Evolutionary conservation across 2,113 vertebrate species (phyloP).

Genomic region (Neodon shergylaensis): DNA sequence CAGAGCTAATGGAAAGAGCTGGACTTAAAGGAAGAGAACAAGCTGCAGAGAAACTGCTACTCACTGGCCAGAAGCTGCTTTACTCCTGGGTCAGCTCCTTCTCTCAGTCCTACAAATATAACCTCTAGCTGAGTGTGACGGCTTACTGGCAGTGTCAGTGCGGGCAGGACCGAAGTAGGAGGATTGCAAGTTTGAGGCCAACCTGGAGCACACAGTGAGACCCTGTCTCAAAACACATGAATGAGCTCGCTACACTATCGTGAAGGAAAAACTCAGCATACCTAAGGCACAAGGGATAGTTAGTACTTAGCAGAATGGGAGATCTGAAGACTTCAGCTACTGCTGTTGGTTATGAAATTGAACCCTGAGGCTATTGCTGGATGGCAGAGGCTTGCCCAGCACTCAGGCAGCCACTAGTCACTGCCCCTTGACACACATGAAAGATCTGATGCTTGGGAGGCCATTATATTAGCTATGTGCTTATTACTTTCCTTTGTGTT

Average conservation of each 20-base stretch:
- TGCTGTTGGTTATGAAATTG: neutral
- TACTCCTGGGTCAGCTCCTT: neutral
- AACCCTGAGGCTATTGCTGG: neutral
- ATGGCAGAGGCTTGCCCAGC: neutral
- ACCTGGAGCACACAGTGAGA: neutral
- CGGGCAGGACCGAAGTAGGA: neutral
- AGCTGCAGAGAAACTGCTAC: neutral
- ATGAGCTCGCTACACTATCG: neutral
- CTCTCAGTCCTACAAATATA: neutral
- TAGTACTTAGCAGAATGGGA: neutral
- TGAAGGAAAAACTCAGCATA: neutral
- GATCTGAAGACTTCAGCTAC: neutral
- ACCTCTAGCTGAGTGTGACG: neutral
- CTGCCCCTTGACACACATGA: neutral
- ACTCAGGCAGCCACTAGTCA: neutral
- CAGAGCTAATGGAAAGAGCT: neutral
- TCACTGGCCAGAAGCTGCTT: neutral
- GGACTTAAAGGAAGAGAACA: neutral
- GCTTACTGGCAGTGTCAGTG: neutral
- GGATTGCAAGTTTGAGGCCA: neutral
- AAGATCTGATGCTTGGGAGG: neutral
- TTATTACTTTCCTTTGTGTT: neutral
- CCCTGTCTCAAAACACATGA: neutral
- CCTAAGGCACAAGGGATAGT: neutral
- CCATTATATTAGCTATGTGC: neutral